These are phyloP conservation scores for Brachyrhaphis roseni DNA, from an alignment of 2,797 vertebrate species.

Conservation along the genomic window DNA sequence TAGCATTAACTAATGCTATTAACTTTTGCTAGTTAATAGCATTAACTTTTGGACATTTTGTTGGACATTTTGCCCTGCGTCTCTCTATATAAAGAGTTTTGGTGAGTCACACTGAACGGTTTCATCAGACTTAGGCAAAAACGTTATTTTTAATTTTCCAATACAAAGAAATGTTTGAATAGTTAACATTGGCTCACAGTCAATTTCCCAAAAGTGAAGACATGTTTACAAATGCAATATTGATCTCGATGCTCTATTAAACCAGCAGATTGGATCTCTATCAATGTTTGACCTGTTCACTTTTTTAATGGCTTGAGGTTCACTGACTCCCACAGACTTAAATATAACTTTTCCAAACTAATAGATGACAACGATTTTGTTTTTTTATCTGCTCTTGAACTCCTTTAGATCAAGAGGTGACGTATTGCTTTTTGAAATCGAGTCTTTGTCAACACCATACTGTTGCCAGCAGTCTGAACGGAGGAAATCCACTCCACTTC, in stretches of 20 bases:
- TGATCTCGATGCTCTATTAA: neutral
- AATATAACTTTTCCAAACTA: neutral
- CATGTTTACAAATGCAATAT: neutral
- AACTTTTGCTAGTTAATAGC: too few species aligned
- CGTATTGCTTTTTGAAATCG: neutral
- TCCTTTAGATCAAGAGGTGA: neutral
- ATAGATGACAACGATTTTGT: neutral
- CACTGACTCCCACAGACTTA: neutral
- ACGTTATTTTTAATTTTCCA: neutral
- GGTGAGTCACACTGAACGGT: neutral
- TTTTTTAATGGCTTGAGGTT: neutral
- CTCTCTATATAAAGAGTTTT: neutral
- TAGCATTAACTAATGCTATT: neutral
- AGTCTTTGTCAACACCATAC: neutral
- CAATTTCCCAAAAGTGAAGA: neutral
- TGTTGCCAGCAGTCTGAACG: too few species aligned
- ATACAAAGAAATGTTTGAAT: neutral
- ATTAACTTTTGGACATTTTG: neutral
- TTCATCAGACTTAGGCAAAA: neutral
- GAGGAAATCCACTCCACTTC: too few species aligned
- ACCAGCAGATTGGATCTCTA: neutral
- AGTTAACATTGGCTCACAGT: neutral
- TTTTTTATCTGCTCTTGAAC: neutral
- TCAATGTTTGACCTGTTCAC: neutral
- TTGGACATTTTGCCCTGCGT: neutral